These are phyloP conservation scores for Columba livia DNA, from an alignment of 2,113 vertebrate genomes.

Conservation along the genomic window DNA sequence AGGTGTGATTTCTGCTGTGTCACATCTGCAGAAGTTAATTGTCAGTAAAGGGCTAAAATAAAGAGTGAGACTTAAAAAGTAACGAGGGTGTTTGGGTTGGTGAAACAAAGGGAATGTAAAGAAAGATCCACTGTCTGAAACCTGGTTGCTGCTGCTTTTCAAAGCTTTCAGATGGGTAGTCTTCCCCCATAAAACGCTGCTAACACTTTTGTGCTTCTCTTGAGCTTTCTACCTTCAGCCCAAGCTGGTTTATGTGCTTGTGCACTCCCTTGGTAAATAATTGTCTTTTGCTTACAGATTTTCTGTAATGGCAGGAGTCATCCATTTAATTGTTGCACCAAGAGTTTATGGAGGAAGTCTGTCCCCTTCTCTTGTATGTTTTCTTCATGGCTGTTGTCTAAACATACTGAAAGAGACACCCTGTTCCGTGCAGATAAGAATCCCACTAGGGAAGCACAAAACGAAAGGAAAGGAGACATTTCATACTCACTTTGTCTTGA, in stretches of 20 bases:
- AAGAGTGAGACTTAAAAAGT: background rate
- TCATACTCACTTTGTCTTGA: background rate
- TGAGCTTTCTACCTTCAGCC: conserved; percentile 4
- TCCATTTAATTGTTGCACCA: background rate
- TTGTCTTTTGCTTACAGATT: conserved; percentile 28
- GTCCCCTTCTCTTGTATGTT: background rate
- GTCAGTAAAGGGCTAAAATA: background rate
- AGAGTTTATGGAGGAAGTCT: conserved; percentile 42
- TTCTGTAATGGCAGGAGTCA: conserved; percentile 3
- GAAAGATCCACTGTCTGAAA: background rate
- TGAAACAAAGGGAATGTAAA: background rate
- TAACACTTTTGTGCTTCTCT: background rate
- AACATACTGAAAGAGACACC: background rate
- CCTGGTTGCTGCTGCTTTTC: background rate
- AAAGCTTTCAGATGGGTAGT: background rate
- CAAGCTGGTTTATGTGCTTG: conserved; percentile 7
- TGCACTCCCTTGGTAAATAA: conserved; percentile 16
- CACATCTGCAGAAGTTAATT: background rate
- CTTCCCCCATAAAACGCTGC: background rate
- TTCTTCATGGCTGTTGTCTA: conserved; percentile 17
- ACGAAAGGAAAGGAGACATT: background rate
- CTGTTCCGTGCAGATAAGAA: conserved; percentile 6
- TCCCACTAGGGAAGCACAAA: background rate
- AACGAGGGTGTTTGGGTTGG: background rate
- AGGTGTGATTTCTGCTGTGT: background rate